Evolutionary conservation across 2,113 vertebrate genomes (phyloP).

Genomic region (Anhinga rufa): DNA sequence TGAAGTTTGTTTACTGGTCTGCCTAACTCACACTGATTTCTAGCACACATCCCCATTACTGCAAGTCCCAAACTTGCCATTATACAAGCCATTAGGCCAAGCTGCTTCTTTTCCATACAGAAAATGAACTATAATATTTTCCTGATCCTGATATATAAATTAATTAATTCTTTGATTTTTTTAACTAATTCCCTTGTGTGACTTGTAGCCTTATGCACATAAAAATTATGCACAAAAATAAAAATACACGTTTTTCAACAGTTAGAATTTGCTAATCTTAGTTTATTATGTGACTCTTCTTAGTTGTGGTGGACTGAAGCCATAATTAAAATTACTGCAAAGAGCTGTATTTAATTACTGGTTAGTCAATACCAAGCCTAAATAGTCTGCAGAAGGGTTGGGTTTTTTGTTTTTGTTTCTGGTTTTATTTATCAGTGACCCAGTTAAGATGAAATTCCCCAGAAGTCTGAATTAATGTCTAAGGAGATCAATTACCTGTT

Average conservation of each 20-base stretch:
- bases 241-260: constrained; percentile 15
- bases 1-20: neutral
- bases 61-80: neutral
- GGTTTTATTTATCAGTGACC: constrained; percentile 23
- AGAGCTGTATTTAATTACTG: constrained; percentile 54
- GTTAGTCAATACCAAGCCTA: constrained; percentile 37
- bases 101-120: neutral
- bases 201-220: neutral
- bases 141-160: neutral
- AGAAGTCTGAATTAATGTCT: neutral
- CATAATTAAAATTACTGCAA: constrained; percentile 36
- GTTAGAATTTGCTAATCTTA: constrained; percentile 37
- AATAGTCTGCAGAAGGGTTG: constrained; percentile 24
- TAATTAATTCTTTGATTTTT: neutral
- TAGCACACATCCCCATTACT: neutral
- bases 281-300: constrained; percentile 21
- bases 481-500: neutral
- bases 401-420: neutral
- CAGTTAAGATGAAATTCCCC: neutral
- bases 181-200: neutral
- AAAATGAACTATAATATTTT: neutral
- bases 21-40: neutral
- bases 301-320: constrained; percentile 11
- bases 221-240: constrained; percentile 3
- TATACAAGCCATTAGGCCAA: neutral